Conservation (phyloP, 2,113 vertebrate genomes). For the Gasterosteus nipponicus region DNA sequence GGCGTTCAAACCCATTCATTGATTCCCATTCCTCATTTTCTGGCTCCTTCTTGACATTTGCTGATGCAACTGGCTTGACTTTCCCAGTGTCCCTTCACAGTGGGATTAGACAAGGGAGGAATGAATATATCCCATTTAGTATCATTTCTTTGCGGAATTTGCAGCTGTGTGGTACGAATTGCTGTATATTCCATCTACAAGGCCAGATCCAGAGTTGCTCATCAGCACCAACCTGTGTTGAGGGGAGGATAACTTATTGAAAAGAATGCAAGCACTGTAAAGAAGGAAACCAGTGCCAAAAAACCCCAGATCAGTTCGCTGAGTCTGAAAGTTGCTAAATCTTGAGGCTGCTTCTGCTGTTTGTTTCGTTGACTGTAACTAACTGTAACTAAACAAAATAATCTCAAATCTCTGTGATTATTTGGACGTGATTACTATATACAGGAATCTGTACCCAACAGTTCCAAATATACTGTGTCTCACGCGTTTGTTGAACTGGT, state of each 20-base stretch:
- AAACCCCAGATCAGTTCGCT: slow-evolving; percentile 72
- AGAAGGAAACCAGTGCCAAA: slow-evolving; percentile 61
- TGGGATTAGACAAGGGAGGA: slow-evolving; percentile 57
- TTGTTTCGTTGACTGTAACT: slow-evolving; percentile 8
- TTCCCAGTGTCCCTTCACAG: slow-evolving; percentile 53
- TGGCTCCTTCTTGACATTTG: slow-evolving; percentile 26
- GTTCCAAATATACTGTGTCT: slow-evolving; percentile 8
- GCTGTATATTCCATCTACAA: slow-evolving; percentile 70
- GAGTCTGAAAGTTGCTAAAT: slow-evolving; percentile 57
- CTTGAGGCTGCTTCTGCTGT: slow-evolving; percentile 53
- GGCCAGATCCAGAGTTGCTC: slow-evolving; percentile 73
- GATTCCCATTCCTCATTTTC: slow-evolving; percentile 31
- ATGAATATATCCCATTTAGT: slow-evolving; percentile 56
- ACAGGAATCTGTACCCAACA: neutral
- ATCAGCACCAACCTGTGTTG: slow-evolving; percentile 66
- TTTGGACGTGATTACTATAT: neutral
- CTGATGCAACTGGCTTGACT: slow-evolving; percentile 66
- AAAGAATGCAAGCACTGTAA: slow-evolving; percentile 71
- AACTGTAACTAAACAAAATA: slow-evolving; percentile 15
- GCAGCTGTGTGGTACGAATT: slow-evolving; percentile 65
- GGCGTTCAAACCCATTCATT: slow-evolving; percentile 26
- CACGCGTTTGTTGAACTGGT: slow-evolving; percentile 12
- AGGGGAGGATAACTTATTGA: slow-evolving; percentile 70
- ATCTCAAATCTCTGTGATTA: neutral
- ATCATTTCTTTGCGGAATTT: slow-evolving; percentile 39